Base-by-base conservation (phyloP, 2,797 vertebrate species). In the Tenualosa thibaudeaui region DNA sequence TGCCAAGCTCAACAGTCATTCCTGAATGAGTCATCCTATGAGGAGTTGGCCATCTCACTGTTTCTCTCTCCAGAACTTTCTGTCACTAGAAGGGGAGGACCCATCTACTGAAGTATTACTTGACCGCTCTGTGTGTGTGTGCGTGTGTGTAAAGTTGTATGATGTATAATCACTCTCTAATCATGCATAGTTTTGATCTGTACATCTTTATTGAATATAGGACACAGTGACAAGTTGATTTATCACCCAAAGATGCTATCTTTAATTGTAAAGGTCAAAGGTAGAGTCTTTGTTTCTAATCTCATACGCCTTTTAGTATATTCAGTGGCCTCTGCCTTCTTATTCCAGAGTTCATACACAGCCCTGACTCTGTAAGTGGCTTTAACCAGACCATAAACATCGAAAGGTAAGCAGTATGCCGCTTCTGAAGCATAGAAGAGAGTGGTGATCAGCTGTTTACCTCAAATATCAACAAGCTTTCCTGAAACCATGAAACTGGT, bases 1-100 rank as follows among this genome's bases (percentile, higher is more conserved):
- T 83, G 37, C 89, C 88, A 86, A 87, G 88, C 86, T 86, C 85
- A 83, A 84, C 87, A 89, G 85, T 84, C 83, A 71, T 87, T 90
- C 83, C 86, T 84, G 86, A 81, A 86, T 90, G 88, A 89, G 75
- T 90, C 88, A 88, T 56, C 50, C 84, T 53, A 65, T 65, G 84
- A 87, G 84, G 86, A 85, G 85, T 85, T 58, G 31, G 85, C 85
- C 58, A 43, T 2, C 83, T 86, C 83, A 81, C 83, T 50, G 81
- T 83, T 46, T 86, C 65, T 19, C 50, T 54, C 83, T 51, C 84
- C 62, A 75, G 68, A 75, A 75, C 68, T 40, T 75, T 75, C 68
- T 75, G 68, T 75, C 68, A 75, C 37, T 75, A 37, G 68, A 75
- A 75, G 68, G 68, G 37, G 43, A 75, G 68, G 68, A 19, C 68